phyloP scores from a whole-genome alignment of 1,140 invertebrate species.

The Drosophila prosaltans region DNA sequence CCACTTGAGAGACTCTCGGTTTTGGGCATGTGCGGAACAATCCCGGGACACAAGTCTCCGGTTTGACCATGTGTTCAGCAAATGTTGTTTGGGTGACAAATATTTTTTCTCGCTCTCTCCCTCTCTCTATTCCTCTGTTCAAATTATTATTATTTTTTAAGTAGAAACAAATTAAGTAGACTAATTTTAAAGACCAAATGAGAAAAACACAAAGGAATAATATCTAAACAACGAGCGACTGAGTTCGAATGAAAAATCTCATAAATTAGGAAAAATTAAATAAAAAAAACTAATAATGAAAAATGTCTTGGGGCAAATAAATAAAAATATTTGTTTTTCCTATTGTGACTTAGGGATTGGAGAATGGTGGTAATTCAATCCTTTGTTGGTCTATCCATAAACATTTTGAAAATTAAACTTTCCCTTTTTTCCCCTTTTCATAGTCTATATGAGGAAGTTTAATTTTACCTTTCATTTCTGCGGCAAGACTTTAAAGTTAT shows the following conservation, averaged over 20 bases:
- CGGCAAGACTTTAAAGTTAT: no score
- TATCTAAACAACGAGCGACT: no score
- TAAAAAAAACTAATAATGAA: slow-evolving; percentile 34
- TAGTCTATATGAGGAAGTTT: no score
- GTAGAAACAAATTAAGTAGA: slow-evolving; percentile 55
- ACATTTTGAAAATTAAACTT: background rate
- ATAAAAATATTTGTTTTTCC: slow-evolving; percentile 5
- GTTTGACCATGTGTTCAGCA: slow-evolving; percentile 67
- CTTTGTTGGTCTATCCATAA: slow-evolving; percentile 20
- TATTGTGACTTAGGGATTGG: background rate
- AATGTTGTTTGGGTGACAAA: slow-evolving; percentile 68
- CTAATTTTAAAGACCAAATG: slow-evolving; percentile 60
- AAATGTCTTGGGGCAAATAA: slow-evolving; percentile 28
- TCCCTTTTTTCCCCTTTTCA: background rate
- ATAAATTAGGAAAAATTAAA: slow-evolving; percentile 56
- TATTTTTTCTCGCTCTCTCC: slow-evolving; percentile 21
- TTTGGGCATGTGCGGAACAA: slow-evolving; percentile 49
- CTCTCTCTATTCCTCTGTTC: background rate
- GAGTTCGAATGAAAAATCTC: slow-evolving; percentile 35
- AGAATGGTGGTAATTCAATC: slow-evolving; percentile 56
- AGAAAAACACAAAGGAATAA: slow-evolving; percentile 26
- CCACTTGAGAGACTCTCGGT: slow-evolving; percentile 60
- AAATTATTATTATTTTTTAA: slow-evolving; percentile 39
- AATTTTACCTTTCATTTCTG: no score
- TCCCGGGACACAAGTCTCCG: slow-evolving; percentile 37